Base-by-base conservation (phyloP, 2,113 vertebrate genomes). In the Procavia capensis region DNA sequence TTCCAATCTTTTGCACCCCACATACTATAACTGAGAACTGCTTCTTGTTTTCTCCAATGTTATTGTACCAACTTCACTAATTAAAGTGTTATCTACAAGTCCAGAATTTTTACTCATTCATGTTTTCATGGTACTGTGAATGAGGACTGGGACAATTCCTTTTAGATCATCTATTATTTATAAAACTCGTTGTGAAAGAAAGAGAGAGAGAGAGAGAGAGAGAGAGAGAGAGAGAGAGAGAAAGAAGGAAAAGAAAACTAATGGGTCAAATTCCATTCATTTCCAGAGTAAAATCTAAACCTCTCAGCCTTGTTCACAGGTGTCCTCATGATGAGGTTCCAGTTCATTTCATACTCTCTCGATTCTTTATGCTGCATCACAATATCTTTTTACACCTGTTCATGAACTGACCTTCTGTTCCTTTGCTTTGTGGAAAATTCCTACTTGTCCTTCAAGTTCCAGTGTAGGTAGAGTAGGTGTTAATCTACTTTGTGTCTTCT, bases 111-210 rank as follows among this genome's bases (percentile, higher is more conserved):
- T 91, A 64, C n/a, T 3, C 34, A 74, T 86, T 68, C 63, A 39
- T 29, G 25, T 90, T 63, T 90, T 94, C 6, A 72, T 45, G 81
- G 24, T 81, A 72, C 50, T 54, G 1, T 59, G 19, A 82, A 76
- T 85, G 24, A 94, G 19, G 4, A 88, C 4, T 74, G 31, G 34
- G 50, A 25, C 88, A 34, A 68, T 17, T 88, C 13, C 66, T 88
- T 57, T 85, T 43, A 72, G 3, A 57, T 50, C 85, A 50, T 66
- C 13, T 31, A 25, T 84, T 75, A 63, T 81, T 82, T 93, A 20
- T 79, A 91, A 96, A 93, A 72, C 11, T 85, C 39, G 43, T 27
- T 72, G 24, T 66, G 84, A 93, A 87, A 80, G 9, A 47, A 75
- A 87, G 57, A n/a, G n/a, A n/a, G n/a, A n/a, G n/a, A n/a, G n/a